Conservation (phyloP, 92 coral and sea anemone genomes). For the Desmophyllum pertusum region DNA sequence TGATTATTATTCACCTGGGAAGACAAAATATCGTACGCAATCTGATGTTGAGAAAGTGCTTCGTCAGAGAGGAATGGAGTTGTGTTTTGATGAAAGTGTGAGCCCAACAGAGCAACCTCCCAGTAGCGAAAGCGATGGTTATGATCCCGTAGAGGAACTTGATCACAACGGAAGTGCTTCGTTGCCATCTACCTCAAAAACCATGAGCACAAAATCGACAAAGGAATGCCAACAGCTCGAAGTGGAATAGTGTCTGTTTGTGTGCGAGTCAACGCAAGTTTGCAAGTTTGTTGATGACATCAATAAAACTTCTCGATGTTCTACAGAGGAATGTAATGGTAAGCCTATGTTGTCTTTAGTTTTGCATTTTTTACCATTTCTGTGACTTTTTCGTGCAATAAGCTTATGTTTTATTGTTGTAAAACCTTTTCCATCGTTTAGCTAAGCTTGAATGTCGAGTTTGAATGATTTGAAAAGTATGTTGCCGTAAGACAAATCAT, state of each 20-base stretch:
- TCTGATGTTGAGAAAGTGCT: background rate
- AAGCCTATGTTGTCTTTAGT: background rate
- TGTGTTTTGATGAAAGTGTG: background rate
- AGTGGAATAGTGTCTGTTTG: slow-evolving; percentile 21
- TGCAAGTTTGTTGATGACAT: slow-evolving; percentile 37
- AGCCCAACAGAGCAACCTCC: background rate
- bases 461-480: too few relatives aligned
- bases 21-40: background rate
- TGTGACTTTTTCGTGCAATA: too few relatives aligned
- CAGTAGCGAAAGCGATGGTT: background rate
- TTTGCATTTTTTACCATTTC: too few relatives aligned
- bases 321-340: slow-evolving; percentile 46
- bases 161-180: background rate
- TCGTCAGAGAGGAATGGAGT: background rate
- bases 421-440: too few relatives aligned
- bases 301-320: slow-evolving; percentile 43
- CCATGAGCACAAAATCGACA: background rate
- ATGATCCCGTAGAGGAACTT: background rate
- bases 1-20: slow-evolving; percentile 4
- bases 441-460: too few relatives aligned
- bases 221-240: background rate
- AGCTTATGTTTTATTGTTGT: too few relatives aligned
- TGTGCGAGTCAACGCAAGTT: slow-evolving; percentile 23
- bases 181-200: too few relatives aligned
- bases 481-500: too few relatives aligned